Evolutionary conservation across 1,140 invertebrate species (phyloP), one percentile per base, ranked within the genome.

Genomic region (Metopolophium dirhodum): DNA sequence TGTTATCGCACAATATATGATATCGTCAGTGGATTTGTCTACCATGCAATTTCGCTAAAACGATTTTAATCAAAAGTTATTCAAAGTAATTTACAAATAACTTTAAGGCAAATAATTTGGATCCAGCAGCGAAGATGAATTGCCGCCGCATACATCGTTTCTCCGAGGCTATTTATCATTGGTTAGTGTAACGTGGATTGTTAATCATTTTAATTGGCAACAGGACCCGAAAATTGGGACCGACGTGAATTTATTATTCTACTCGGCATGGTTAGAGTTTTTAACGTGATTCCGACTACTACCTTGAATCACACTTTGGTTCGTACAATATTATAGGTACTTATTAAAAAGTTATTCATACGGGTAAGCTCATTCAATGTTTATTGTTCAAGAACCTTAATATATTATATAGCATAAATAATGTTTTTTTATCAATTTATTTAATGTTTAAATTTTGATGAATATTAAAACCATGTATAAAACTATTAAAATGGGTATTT

Each of bases 191-290:
- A 54, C 37, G 37, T 41, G 23, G 23, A 90, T 57, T 90, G 88
- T 90, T 90, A 90, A 90, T 90, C 88, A 90, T 90, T 90, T 90
- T 90, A 90, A 90, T 90, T 90, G 88, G 88, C 54, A 61, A 90
- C 51, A 61, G 54, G 88, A 90, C 54, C 88, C 88, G 51, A 90
- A 90, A 61, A 90, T 90, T 61, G 88, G 51, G 22, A 61, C 87
- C 51, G 88, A 90, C 88, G 35, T 90, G 51, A 90, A 90, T 90
- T 90, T 90, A 57, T 57, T 90, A 61, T 57, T 90, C 35, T 35
- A 37, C 37, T 41, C 23, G 35, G 35, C n/a, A 51, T 11, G 35
- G 35, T 57, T 90, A 88, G n/a, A 18, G 86, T 57, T 57, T 47
- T 90, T 87, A 89, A 89, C 87, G 2, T 49, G 45, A 49, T 87